Percentiles rank a stretch among this genome's conserved stretches.
These are phyloP conservation scores for Dolichotis patagonum DNA, from an alignment of 2,113 vertebrate genomes.

Conservation along the genomic window DNA sequence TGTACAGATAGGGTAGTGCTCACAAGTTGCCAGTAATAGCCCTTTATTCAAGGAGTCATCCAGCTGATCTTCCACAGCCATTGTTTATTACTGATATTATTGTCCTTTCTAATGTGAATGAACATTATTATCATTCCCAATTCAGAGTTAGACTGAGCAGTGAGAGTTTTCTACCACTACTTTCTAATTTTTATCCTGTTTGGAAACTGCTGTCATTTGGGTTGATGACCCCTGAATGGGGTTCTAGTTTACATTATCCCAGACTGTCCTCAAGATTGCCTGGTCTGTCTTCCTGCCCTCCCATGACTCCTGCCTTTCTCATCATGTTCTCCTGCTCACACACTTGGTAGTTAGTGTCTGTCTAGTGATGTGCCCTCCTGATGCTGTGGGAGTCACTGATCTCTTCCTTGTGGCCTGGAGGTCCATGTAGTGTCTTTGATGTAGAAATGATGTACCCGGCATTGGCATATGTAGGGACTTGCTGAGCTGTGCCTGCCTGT, in stretches of 20 bases:
- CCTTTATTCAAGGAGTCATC: too few species aligned
- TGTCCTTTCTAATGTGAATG: conserved; percentile 44
- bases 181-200: neutral
- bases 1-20: neutral
- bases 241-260: conserved; percentile 21
- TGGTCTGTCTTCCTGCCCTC: neutral
- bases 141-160: neutral
- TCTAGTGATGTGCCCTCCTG: neutral
- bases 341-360: neutral
- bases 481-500: neutral
- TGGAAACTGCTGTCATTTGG: neutral
- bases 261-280: neutral
- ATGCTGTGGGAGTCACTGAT: neutral
- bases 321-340: neutral
- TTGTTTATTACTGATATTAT: neutral
- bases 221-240: neutral
- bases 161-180: neutral
- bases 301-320: neutral
- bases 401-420: conserved; percentile 23
- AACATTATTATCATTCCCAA: neutral
- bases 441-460: too few species aligned
- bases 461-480: neutral
- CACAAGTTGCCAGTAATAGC: neutral
- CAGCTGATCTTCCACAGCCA: too few species aligned
- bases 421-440: neutral